Conservation (phyloP, 37 sponge, comb jelly and placozoan genomes). For the Cladorhizidae sp. region DNA sequence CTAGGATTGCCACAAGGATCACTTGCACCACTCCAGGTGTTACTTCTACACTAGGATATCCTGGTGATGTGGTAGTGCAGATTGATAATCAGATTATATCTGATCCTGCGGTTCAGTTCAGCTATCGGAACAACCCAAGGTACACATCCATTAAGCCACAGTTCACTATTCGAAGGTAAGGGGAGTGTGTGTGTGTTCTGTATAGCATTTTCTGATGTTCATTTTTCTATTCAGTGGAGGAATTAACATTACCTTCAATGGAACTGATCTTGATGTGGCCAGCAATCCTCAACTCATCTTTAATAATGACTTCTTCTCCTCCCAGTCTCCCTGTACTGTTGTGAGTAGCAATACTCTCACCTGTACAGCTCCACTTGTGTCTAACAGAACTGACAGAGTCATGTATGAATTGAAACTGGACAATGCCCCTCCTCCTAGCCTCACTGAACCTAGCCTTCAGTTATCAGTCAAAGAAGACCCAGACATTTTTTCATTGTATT, state of each 20-base stretch:
- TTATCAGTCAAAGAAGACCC: slow-evolving; percentile 5
- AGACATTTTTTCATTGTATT: background rate
- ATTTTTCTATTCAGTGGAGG: too few relatives aligned
- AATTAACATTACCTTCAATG: too few relatives aligned
- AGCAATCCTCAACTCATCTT: background rate
- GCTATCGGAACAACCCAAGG: slow-evolving; percentile 31
- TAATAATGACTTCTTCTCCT: background rate
- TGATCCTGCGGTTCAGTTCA: too few relatives aligned
- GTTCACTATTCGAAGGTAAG: slow-evolving; percentile 42
- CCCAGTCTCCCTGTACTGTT: background rate
- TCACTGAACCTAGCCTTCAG: background rate
- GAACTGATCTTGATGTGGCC: too few relatives aligned
- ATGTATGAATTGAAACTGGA: background rate
- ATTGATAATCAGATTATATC: too few relatives aligned
- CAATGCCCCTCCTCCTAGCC: background rate
- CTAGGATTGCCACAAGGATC: too few relatives aligned
- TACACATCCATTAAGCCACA: slow-evolving; percentile 19
- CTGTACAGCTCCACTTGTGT: background rate
- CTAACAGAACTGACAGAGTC: background rate
- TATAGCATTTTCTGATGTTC: slow-evolving; percentile 8
- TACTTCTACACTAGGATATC: too few relatives aligned
- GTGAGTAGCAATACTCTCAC: background rate
- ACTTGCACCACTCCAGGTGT: too few relatives aligned
- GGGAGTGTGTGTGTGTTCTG: slow-evolving; percentile 31
- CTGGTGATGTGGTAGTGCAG: slow-evolving; percentile 18